Evolutionary conservation across 2,888 invertebrate species (phyloP).

Genomic region (Agrochola litura): DNA sequence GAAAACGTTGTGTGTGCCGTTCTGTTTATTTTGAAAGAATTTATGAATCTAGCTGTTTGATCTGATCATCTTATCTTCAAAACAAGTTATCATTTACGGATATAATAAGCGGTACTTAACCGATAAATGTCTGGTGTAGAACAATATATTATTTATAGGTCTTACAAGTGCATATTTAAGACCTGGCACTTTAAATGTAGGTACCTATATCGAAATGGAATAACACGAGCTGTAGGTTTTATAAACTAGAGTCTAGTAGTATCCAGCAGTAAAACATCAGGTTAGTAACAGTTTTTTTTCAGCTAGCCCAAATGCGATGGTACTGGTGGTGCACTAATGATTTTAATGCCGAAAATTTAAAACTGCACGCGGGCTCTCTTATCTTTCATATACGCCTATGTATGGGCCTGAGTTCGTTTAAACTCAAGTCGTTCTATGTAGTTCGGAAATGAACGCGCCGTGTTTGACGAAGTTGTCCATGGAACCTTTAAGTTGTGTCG

Average conservation of each 20-base stretch:
- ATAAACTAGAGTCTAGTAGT: neutral
- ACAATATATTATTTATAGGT: slow-evolving; percentile 3
- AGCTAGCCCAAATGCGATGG: no score
- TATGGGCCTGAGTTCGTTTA: no score
- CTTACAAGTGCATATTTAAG: neutral
- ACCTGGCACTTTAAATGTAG: neutral
- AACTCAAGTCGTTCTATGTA: no score
- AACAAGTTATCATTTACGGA: slow-evolving; percentile 5
- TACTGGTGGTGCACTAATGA: no score
- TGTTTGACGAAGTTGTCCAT: no score
- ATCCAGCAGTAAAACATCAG: no score
- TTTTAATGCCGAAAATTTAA: no score
- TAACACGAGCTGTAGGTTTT: neutral
- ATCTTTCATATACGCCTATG: no score
- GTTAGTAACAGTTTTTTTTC: no score
- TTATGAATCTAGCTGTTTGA: slow-evolving; percentile 11
- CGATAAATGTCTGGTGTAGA: slow-evolving; percentile 11
- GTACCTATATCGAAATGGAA: neutral
- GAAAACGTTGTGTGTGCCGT: neutral
- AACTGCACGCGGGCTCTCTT: no score
- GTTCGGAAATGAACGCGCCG: no score
- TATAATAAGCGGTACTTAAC: neutral
- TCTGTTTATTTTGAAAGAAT: slow-evolving; percentile 23
- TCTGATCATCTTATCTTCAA: slow-evolving; percentile 23
- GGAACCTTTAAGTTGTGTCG: no score